Conservation (phyloP, 2,888 invertebrate genomes). For the Ophraella communa region DNA sequence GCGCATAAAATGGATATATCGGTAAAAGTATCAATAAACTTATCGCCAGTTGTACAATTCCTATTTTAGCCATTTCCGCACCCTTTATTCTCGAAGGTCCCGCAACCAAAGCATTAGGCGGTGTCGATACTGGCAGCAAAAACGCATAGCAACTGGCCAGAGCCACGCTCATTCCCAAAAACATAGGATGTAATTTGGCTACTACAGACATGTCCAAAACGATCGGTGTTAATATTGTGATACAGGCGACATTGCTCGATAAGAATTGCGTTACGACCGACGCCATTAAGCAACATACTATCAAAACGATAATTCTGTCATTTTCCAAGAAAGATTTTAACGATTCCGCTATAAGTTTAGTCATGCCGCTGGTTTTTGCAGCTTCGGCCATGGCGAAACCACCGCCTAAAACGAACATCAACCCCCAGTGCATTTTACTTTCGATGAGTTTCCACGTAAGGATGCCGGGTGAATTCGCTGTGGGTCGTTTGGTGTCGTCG, state of each 20-base stretch:
- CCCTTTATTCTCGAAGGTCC: slow-evolving; percentile 83
- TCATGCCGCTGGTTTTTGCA: slow-evolving; percentile 74
- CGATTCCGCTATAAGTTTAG: slow-evolving; percentile 74
- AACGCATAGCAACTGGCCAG: slow-evolving; percentile 90
- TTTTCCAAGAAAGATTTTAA: slow-evolving; percentile 70
- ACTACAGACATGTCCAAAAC: slow-evolving; percentile 74
- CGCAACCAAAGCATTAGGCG: slow-evolving; percentile 92
- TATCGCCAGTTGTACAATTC: slow-evolving; percentile 74
- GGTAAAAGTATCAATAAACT: slow-evolving; percentile 74
- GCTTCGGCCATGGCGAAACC: slow-evolving; percentile 91
- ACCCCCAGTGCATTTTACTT: slow-evolving; percentile 87
- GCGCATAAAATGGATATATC: slow-evolving; percentile 78
- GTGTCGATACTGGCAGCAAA: slow-evolving; percentile 94
- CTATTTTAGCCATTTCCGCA: slow-evolving; percentile 76
- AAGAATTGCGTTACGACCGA: slow-evolving; percentile 82
- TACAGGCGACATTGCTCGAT: slow-evolving; percentile 89
- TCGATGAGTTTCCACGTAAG: slow-evolving; percentile 88
- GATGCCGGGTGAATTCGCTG: slow-evolving; percentile 70
- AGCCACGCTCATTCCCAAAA: slow-evolving; percentile 87
- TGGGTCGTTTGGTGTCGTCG: slow-evolving; percentile 66
- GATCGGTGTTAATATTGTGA: slow-evolving; percentile 85
- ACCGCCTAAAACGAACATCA: slow-evolving; percentile 85
- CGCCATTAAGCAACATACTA: slow-evolving; percentile 78
- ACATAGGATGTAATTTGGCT: slow-evolving; percentile 78
- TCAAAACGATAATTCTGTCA: slow-evolving; percentile 69